Base-by-base conservation (phyloP, 2,888 invertebrate genomes). In the Tinea semifulvella region DNA sequence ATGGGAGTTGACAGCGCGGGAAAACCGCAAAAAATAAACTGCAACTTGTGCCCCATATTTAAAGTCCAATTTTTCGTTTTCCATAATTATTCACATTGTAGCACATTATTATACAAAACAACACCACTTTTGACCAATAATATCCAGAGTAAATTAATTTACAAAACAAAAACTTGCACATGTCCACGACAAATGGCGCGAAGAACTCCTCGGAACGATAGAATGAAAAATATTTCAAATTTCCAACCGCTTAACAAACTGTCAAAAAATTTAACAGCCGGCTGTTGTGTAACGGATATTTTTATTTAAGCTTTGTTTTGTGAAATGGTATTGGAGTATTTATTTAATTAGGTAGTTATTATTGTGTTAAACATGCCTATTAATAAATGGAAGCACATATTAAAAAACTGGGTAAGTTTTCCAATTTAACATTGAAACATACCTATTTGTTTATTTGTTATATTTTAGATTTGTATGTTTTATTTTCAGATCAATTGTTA, bases 401-500 rank as follows among this genome's bases (percentile, higher is more conserved):
- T 80, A 47, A 60, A 54, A 48, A 77, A 77, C 55, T 80, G 80
- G 80, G 80, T 79, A 63, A 63, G 67, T 52, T 45, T 45, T 20
- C 5, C 31, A 28, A 6, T 17, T n/a, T n/a, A n/a, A n/a, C n/a
- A n/a, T n/a, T n/a, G n/a, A n/a, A n/a, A n/a, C n/a, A n/a, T n/a
- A n/a, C 20, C 7, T 16, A 38, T 38, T 38, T 38, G 18, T 38
- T 19, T 38, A 8, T 38, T n/a, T 19, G 14, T 38, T n/a, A 7
- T 31, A 31, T 10, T n/a, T n/a, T 31, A n/a, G n/a, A 10, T n/a
- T 10, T 7, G 11, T 7, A 31, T 31, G 11, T 7, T 31, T 42
- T 49, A n/a, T 44, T 58, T 55, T 45, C 63, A 84, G 84, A 68
- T 82, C 49, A 82, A 83, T 52, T 84, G 83, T 55, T 77, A 76